These are phyloP conservation scores for Drosophila lacteicornis DNA, from an alignment of 1,140 invertebrate genomes.

Conservation along the genomic window DNA sequence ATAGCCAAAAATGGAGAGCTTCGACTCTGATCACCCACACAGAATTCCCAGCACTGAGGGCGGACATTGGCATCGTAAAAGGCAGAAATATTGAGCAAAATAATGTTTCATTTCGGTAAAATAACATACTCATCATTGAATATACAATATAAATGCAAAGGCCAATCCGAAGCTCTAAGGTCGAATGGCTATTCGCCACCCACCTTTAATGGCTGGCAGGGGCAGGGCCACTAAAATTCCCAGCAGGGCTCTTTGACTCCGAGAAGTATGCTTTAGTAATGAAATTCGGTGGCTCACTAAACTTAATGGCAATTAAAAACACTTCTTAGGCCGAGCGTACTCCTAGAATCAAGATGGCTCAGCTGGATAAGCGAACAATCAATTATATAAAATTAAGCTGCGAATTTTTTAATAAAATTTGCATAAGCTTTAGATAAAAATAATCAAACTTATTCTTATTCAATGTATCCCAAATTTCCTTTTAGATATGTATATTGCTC, in stretches of 20 bases:
- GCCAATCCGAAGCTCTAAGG: constrained; percentile 7
- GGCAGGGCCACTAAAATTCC: constrained; percentile 7
- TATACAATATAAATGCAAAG: constrained; percentile 72
- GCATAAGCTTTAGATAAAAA: neutral
- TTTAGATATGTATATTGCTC: constrained; percentile 19
- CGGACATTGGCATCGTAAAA: constrained; percentile 62
- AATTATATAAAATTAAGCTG: neutral
- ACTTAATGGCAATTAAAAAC: constrained; percentile 9
- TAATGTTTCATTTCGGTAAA: constrained; percentile 78
- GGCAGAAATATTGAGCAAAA: constrained; percentile 63
- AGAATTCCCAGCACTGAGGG: constrained; percentile 20
- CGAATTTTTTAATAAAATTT: neutral
- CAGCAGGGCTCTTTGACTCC: constrained; percentile 7
- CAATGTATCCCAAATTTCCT: constrained; percentile 6
- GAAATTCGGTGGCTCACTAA: too few relatives aligned
- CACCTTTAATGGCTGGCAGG: constrained; percentile 34
- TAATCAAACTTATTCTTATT: neutral
- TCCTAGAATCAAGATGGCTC: neutral
- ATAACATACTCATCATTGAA: constrained; percentile 76
- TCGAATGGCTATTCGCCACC: neutral
- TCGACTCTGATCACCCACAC: constrained; percentile 5
- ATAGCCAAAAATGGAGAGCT: constrained; percentile 25
- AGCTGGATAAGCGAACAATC: neutral
- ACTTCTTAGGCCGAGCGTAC: too few relatives aligned
- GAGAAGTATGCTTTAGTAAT: neutral